Evolutionary conservation across 2,113 vertebrate species (phyloP), one percentile per base, ranked within the genome.

Genomic region (Dermatemys mawii): DNA sequence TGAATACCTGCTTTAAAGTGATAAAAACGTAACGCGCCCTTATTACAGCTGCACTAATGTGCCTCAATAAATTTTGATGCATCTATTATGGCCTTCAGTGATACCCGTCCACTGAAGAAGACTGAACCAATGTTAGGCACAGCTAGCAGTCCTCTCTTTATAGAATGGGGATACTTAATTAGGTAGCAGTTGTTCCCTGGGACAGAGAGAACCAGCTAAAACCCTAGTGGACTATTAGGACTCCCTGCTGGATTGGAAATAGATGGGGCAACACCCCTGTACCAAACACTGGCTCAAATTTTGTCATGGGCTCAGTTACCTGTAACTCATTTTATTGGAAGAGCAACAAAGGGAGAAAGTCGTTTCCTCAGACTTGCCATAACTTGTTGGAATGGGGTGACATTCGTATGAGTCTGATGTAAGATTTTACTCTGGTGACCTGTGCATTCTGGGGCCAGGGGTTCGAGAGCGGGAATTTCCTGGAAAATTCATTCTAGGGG

Each of bases 341-440:
- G 2, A 44, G 78, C 21, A 29, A 21, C 41, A n/a, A 75, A 86
- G 86, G 90, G 88, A 78, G 48, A 44, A n/a, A 79, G 38, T 41
- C 0, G 13, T 85, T 85, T 91, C 79, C 87, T 0, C 75, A 57
- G 0, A n/a, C 8, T 82, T 0, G 1, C 21, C 0, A 0, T 50
- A 63, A 70, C 26, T 38, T 48, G 50, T 50, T 27, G 84, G 22
- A 41, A 57, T 32, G 2, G 0, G 48, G 46, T 93, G 14, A 46
- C 24, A 0, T 49, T 70, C 5, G 83, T 87, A 44, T 54, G 78
- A 91, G 10, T 26, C 78, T 9, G 10, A 54, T 5, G 27, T 2
- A 6, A 22, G 41, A 11, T 88, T 92, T 87, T n/a, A 70, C 83
- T 84, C 38, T 0, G 0, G 1, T 6, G 14, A 44, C 32, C 54